phyloP scores from a whole-genome alignment of 2,797 vertebrate species.

The Alca torda region DNA sequence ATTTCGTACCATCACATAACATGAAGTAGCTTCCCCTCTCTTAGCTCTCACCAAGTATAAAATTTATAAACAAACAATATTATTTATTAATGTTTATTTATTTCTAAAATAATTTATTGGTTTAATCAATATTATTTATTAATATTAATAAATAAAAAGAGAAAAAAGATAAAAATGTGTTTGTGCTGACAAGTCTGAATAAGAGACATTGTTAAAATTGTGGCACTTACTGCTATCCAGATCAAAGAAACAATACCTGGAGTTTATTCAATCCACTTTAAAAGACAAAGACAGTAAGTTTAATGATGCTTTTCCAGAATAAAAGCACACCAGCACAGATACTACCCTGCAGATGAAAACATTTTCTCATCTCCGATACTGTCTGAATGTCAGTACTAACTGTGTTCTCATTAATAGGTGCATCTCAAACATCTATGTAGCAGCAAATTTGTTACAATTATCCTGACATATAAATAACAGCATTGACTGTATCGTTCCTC shows the following conservation, averaged over 20 bases:
- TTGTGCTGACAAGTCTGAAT: background rate
- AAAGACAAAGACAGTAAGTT: background rate
- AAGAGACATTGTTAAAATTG: background rate
- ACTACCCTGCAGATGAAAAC: background rate
- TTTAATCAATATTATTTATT: no score
- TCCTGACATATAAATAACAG: background rate
- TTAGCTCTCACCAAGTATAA: background rate
- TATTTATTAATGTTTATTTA: background rate
- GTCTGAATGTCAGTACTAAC: background rate
- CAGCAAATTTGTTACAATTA: background rate
- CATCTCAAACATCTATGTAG: background rate
- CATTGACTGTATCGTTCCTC: background rate
- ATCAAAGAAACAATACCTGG: background rate
- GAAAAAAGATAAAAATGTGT: background rate
- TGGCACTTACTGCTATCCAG: background rate
- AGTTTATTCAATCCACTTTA: background rate
- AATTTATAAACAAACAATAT: background rate
- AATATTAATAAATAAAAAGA: background rate
- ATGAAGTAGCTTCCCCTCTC: background rate
- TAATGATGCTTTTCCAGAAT: background rate
- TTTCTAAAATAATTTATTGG: background rate
- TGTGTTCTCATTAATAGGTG: background rate
- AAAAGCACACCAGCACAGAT: background rate
- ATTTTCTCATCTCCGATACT: background rate
- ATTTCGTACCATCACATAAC: background rate